Conservation (phyloP, 2,113 vertebrate species). For the Bolborhynchus lineola region DNA sequence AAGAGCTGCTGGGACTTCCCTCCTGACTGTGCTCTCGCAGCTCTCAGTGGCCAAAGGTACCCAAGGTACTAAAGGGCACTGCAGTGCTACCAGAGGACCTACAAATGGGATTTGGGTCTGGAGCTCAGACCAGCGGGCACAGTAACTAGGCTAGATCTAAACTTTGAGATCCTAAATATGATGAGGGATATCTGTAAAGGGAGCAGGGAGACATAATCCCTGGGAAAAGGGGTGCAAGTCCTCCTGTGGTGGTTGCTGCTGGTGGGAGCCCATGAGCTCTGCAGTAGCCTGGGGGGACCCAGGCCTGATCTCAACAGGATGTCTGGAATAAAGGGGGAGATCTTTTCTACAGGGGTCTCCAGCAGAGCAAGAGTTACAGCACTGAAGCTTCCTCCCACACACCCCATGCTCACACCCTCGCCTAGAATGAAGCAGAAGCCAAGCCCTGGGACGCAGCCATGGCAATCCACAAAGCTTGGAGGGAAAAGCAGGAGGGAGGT, state of each 20-base stretch:
- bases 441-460: constrained; percentile 3
- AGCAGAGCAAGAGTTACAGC: constrained; percentile 35
- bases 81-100: not conserved
- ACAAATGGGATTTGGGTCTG: not conserved
- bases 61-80: not conserved
- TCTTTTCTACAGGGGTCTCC: not conserved
- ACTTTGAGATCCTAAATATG: not conserved
- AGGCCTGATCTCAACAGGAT: not conserved
- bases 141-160: not conserved
- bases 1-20: not conserved
- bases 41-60: not conserved
- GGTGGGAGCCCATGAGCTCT: not conserved
- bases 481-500: not conserved
- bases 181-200: not conserved
- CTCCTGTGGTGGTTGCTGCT: not conserved
- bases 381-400: not conserved
- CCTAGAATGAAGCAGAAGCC: not conserved
- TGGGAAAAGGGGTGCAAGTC: not conserved
- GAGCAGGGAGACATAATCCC: not conserved
- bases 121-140: not conserved
- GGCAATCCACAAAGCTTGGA: not conserved
- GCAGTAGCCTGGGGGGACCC: not conserved
- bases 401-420: not conserved
- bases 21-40: not conserved
- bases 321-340: not conserved